Percentiles rank a stretch among this genome's conserved stretches.
phyloP scores from a whole-genome alignment of 2,888 invertebrate genomes.

The Dicranocentrus wangi region DNA sequence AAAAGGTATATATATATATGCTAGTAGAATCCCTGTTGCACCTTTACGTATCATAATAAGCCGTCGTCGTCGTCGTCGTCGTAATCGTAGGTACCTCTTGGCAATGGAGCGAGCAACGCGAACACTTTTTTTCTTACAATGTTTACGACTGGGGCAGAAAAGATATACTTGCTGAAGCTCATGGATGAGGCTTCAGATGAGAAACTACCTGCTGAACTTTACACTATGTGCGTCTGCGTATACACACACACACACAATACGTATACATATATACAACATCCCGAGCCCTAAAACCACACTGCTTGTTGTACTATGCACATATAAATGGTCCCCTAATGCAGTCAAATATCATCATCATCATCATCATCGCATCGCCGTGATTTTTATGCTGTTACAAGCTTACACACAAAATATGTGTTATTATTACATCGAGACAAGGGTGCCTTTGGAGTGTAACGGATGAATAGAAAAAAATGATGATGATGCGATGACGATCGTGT shows the following conservation, averaged over 20 bases:
- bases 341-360: constrained; percentile 4
- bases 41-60: constrained; percentile 45
- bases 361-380: background rate
- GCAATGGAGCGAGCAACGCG: constrained; percentile 43
- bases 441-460: background rate
- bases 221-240: constrained; percentile 17
- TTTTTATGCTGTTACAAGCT: constrained; percentile 4
- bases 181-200: constrained; percentile 9
- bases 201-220: constrained; percentile 41
- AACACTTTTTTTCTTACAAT: constrained; percentile 31
- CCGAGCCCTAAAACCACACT: background rate
- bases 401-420: constrained; percentile 18
- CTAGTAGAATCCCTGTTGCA: no score
- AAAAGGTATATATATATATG: constrained; percentile 20
- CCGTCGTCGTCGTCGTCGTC: constrained; percentile 41
- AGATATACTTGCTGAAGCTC: background rate
- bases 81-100: constrained; percentile 51
- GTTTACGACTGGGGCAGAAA: constrained; percentile 23
- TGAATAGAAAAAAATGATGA: constrained; percentile 16
- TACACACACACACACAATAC: background rate
- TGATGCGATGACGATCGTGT: background rate
- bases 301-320: background rate
- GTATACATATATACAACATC: no score
- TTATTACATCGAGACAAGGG: constrained; percentile 6
- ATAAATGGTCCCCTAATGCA: background rate